phyloP scores from a whole-genome alignment of 2,888 invertebrate species.

The Parascotia fuliginaria region DNA sequence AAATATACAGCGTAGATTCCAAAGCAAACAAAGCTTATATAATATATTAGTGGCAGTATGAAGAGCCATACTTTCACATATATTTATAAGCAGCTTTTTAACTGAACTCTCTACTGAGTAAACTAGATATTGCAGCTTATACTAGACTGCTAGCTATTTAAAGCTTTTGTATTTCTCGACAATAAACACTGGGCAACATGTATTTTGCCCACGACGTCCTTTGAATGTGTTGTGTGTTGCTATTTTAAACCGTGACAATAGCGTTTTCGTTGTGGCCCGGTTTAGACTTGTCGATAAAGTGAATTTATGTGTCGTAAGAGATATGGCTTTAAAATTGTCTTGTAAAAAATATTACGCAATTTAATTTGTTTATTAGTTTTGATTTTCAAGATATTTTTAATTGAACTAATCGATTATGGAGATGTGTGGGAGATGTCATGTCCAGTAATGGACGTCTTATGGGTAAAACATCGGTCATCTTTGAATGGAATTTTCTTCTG shows the following conservation, averaged over 20 bases:
- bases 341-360: too few species aligned
- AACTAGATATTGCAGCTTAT: background rate
- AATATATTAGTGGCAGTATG: too few species aligned
- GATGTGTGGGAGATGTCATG: too few species aligned
- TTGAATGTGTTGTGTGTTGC: background rate
- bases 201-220: background rate
- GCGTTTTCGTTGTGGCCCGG: background rate
- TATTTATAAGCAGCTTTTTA: background rate
- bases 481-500: too few species aligned
- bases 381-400: too few species aligned
- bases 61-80: background rate
- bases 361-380: too few species aligned
- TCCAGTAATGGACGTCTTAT: too few species aligned
- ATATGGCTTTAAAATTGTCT: too few species aligned
- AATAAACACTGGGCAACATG: background rate
- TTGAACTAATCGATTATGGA: too few species aligned
- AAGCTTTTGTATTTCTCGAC: slow-evolving; percentile 2
- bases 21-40: too few species aligned
- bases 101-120: background rate
- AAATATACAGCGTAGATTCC: too few species aligned
- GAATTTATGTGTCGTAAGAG: background rate
- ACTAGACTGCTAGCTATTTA: background rate
- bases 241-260: background rate
- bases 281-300: background rate
- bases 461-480: too few species aligned